phyloP scores from a whole-genome alignment of 2,797 vertebrate genomes.

The Xenentodon cancila region DNA sequence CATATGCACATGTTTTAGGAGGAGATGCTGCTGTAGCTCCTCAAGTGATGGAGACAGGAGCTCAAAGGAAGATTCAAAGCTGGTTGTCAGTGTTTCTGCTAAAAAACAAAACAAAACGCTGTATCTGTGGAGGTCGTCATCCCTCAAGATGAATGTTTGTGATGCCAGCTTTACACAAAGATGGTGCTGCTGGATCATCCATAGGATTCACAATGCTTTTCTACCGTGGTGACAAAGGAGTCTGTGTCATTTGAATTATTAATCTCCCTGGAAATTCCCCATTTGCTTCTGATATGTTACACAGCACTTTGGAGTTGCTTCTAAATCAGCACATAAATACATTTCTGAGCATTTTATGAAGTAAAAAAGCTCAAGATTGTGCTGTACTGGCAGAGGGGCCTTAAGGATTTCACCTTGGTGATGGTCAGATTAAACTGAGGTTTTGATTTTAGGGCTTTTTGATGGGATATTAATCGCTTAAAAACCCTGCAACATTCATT shows the following conservation, averaged over 20 bases:
- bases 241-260: slow-evolving; percentile 8
- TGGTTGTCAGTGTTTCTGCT: slow-evolving; percentile 22
- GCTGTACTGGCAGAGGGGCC: slow-evolving; percentile 24
- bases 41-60: slow-evolving; percentile 3
- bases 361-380: neutral
- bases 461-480: slow-evolving; percentile 44
- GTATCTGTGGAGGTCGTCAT: slow-evolving; percentile 24
- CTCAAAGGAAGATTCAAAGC: neutral
- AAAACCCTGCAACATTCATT: slow-evolving; percentile 62
- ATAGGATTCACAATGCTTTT: slow-evolving; percentile 39
- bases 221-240: slow-evolving; percentile 34
- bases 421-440: slow-evolving; percentile 75
- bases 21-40: slow-evolving; percentile 24
- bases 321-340: slow-evolving; percentile 23
- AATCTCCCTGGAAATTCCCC: slow-evolving; percentile 19
- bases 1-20: neutral
- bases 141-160: neutral
- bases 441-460: slow-evolving; percentile 57
- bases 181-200: slow-evolving; percentile 26
- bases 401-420: slow-evolving; percentile 60
- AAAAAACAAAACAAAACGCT: slow-evolving; percentile 8
- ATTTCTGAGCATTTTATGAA: slow-evolving; percentile 25
- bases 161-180: slow-evolving; percentile 31
- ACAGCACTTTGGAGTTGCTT: slow-evolving; percentile 39
- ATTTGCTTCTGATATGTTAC: slow-evolving; percentile 66